Evolutionary conservation across 2,888 invertebrate genomes (phyloP), one percentile per base, ranked within the genome.

Genomic region (Sycophila texana): DNA sequence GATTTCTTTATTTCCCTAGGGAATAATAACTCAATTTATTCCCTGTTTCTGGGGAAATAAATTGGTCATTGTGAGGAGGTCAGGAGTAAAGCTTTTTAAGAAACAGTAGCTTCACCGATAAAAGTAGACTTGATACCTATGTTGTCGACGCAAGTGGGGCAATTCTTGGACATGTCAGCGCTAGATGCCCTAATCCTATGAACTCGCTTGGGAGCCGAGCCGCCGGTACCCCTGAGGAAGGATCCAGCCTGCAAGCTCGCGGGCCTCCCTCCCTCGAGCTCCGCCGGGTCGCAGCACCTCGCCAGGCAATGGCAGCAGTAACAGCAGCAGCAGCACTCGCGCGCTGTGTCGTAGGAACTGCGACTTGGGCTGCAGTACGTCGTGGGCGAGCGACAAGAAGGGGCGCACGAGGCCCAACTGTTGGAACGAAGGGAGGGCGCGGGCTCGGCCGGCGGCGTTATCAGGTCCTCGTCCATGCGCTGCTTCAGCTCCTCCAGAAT

Each of bases 401-500:
- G 3, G 26, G 26, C 26, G 26, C 26, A 3, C 1, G 26, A 26
- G 26, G 26, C 26, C 2, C 26, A 67, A 18, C 67, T 75, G 4
- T 72, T 58, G 51, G 18, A 30, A 7, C 55, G 16, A 13, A 1
- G 47, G 4, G 60, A 49, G 4, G 47, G 4, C 18, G 47, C 3
- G 10, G 63, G 51, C 4, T 51, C 51, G 10, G 7, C 4, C 16
- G 16, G 26, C 10, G 18, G 49, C 20, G 72, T 20, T 10, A 22
- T 0, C 5, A 67, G 18, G 22, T 76, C 81, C 49, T 60, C 60
- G 20, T 79, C 74, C 65, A 81, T 79, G 18, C 81, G 51, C 3
- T 30, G 18, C 55, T 74, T 81, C 5, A 79, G 65, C 18, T 57
- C 71, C 1, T 63, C 49, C 13, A 79, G 73, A 10, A 81, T 76